Evolutionary conservation across 92 coral and sea anemone species (phyloP).

Genomic region (Porites cylindrica): DNA sequence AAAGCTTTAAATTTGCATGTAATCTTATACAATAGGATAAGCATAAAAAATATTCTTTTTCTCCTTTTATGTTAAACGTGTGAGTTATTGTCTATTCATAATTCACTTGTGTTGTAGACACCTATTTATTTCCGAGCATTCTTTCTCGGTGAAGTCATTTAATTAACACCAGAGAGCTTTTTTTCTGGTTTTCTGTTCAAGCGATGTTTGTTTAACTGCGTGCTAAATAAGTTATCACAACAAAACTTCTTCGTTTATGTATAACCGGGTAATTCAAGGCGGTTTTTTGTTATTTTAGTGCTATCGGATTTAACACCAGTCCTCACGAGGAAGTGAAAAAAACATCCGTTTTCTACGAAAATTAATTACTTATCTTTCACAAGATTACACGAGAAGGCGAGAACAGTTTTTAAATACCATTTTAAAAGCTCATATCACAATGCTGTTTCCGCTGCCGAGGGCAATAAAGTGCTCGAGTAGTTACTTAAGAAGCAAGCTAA

Average conservation of each 20-base stretch:
- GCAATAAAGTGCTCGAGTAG: constrained; percentile 36
- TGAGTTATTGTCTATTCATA: constrained; percentile 29
- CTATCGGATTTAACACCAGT: constrained; percentile 28
- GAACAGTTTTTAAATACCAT: constrained; percentile 44
- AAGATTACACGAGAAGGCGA: constrained; percentile 42
- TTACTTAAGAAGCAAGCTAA: constrained; percentile 32
- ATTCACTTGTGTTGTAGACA: constrained; percentile 28
- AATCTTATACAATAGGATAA: constrained; percentile 24
- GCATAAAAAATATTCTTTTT: constrained; percentile 19
- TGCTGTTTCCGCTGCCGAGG: constrained; percentile 44
- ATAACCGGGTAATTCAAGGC: background rate
- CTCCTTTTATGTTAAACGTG: constrained; percentile 29
- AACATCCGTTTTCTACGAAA: constrained; percentile 3
- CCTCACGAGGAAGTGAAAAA: constrained; percentile 15
- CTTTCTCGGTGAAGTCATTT: constrained; percentile 4
- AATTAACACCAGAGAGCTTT: background rate
- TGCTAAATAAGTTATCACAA: background rate
- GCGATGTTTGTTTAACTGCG: constrained; percentile 38
- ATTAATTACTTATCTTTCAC: constrained; percentile 44
- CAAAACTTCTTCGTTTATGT: background rate
- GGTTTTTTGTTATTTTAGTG: background rate
- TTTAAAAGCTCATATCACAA: constrained; percentile 28
- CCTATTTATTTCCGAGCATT: background rate
- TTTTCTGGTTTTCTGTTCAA: too few species aligned
- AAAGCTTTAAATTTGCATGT: constrained; percentile 25